Conservation (phyloP, 2,888 invertebrate genomes). For the Hydriomena furcata region DNA sequence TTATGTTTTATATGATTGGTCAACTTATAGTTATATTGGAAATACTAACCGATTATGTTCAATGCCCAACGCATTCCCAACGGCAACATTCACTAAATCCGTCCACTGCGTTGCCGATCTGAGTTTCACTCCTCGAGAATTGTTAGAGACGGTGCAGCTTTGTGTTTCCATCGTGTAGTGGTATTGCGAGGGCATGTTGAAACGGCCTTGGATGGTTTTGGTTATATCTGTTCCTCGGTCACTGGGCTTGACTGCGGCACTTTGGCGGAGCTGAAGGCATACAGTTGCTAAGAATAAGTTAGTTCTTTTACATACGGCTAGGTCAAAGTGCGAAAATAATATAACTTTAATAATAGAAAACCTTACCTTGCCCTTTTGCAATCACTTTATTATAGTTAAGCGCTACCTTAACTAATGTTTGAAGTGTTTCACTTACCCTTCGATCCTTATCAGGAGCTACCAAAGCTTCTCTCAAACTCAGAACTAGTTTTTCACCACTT, state of each 20-base stretch:
- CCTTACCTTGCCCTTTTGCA: too few relatives aligned
- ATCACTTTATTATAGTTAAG: too few relatives aligned
- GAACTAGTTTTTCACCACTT: conserved; percentile 63
- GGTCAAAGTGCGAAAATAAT: too few relatives aligned
- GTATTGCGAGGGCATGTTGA: conserved; percentile 85
- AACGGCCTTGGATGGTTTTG: conserved; percentile 82
- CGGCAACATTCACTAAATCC: conserved; percentile 82
- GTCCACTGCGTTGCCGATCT: conserved; percentile 86
- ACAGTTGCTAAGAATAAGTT: too few relatives aligned
- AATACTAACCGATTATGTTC: conserved; percentile 83
- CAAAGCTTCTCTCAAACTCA: conserved; percentile 78
- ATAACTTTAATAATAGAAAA: too few relatives aligned
- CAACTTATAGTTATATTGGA: neutral
- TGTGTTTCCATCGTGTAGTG: conserved; percentile 92
- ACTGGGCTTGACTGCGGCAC: conserved; percentile 54
- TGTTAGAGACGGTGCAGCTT: conserved; percentile 66
- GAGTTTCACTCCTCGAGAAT: conserved; percentile 48
- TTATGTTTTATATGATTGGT: neutral
- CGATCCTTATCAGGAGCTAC: conserved; percentile 65
- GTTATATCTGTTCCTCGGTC: conserved; percentile 65
- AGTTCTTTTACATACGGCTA: too few relatives aligned
- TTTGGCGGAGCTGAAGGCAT: conserved; percentile 58
- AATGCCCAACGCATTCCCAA: conserved; percentile 63
- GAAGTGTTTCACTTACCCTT: conserved; percentile 52
- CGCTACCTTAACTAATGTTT: too few relatives aligned